phyloP scores from a whole-genome alignment of 2,113 vertebrate genomes.

The Mus musculus region GRCm39 chr3:28413501-28414000 shows the following conservation, averaged over 20 bases:
- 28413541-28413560: slow-evolving; percentile 76
- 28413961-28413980: neutral
- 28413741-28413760: slow-evolving; percentile 19
- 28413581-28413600: slow-evolving; percentile 38
- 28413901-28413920: slow-evolving; percentile 12
- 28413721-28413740: neutral
- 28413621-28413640: neutral
- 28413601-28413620: slow-evolving; percentile 57
- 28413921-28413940: slow-evolving; percentile 67
- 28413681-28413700: slow-evolving; percentile 24
- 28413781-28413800: neutral
- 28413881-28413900: slow-evolving; percentile 65
- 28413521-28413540: slow-evolving; percentile 62
- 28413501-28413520: slow-evolving; percentile 72
- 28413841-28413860: slow-evolving; percentile 40
- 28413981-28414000: slow-evolving; percentile 29
- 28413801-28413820: slow-evolving; percentile 37
- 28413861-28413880: slow-evolving; percentile 70
- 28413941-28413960: slow-evolving; percentile 36
- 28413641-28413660: neutral
- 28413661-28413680: neutral
- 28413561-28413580: slow-evolving; percentile 66
- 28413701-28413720: neutral
- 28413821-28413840: slow-evolving; percentile 24
- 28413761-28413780: slow-evolving; percentile 9